These are phyloP conservation scores for Psittacula echo DNA, from an alignment of 2,797 vertebrate species.

Conservation along the genomic window DNA sequence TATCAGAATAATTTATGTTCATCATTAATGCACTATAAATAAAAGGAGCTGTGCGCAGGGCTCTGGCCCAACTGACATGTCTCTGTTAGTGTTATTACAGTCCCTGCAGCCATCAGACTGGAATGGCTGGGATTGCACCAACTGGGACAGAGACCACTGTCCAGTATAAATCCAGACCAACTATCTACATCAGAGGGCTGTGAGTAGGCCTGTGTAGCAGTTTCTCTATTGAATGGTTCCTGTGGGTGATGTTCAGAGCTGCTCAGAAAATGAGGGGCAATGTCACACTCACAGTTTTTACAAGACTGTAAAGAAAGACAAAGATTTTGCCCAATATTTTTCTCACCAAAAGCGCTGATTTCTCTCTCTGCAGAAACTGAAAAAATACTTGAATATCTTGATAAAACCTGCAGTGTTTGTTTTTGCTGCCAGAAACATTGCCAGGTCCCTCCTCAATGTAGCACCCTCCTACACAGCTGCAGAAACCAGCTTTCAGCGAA, in stretches of 20 bases:
- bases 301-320: neutral
- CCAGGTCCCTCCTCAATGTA: neutral
- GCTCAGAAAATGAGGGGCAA: neutral
- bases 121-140: neutral
- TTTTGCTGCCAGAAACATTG: neutral
- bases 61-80: neutral
- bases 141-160: neutral
- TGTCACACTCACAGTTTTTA: neutral
- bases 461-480: neutral
- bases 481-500: neutral
- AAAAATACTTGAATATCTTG: neutral
- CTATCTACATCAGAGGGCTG: neutral
- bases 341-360: neutral
- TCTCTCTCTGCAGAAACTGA: neutral
- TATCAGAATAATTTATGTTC: neutral
- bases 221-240: neutral
- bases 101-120: neutral
- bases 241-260: neutral
- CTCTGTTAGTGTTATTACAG: neutral
- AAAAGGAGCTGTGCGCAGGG: neutral
- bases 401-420: neutral
- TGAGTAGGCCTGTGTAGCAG: neutral
- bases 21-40: slow-evolving; percentile 7
- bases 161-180: neutral
- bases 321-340: neutral